Percentiles rank a stretch among this genome's conserved stretches.
These are phyloP conservation scores for Leptodactylus fuscus DNA, from an alignment of 2,113 vertebrate genomes.

Conservation along the genomic window DNA sequence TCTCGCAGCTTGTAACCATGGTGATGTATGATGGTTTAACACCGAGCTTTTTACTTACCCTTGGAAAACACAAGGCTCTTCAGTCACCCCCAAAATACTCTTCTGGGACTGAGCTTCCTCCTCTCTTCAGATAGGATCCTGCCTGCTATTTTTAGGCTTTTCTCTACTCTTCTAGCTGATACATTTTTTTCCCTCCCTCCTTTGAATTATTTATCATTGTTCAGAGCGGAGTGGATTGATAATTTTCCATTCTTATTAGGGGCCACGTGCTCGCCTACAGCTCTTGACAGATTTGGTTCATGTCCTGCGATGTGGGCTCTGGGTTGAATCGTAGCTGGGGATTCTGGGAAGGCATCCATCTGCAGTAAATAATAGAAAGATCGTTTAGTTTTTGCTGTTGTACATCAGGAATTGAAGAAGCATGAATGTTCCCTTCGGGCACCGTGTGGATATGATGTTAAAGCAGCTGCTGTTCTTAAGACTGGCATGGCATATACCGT, in stretches of 20 bases:
- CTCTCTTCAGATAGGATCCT: not conserved
- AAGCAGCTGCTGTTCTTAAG: slow-evolving; percentile 39
- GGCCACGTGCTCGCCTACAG: slow-evolving; percentile 70
- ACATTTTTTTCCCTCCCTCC: slow-evolving; percentile 68
- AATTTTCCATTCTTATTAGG: slow-evolving; percentile 58
- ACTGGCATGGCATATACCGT: not conserved
- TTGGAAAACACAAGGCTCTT: slow-evolving; percentile 18
- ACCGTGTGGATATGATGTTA: slow-evolving; percentile 36
- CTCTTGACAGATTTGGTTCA: slow-evolving; percentile 74
- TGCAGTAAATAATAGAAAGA: slow-evolving; percentile 8
- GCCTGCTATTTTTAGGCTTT: slow-evolving; percentile 37
- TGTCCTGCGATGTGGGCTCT: slow-evolving; percentile 33
- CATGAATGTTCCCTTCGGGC: slow-evolving; percentile 17
- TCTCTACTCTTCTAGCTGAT: slow-evolving; percentile 66
- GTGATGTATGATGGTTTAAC: slow-evolving; percentile 23
- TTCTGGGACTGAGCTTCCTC: not conserved
- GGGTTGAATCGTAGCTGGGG: slow-evolving; percentile 28
- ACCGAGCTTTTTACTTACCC: slow-evolving; percentile 14
- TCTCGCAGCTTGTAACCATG: slow-evolving; percentile 34
- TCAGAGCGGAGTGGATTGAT: slow-evolving; percentile 71
- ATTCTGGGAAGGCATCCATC: slow-evolving; percentile 32
- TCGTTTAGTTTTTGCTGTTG: not conserved
- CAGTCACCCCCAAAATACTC: slow-evolving; percentile 17
- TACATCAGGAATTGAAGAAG: slow-evolving; percentile 43
- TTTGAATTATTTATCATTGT: slow-evolving; percentile 78